These are phyloP conservation scores for Luperina testacea DNA, from an alignment of 2,888 invertebrate genomes.

Conservation along the genomic window DNA sequence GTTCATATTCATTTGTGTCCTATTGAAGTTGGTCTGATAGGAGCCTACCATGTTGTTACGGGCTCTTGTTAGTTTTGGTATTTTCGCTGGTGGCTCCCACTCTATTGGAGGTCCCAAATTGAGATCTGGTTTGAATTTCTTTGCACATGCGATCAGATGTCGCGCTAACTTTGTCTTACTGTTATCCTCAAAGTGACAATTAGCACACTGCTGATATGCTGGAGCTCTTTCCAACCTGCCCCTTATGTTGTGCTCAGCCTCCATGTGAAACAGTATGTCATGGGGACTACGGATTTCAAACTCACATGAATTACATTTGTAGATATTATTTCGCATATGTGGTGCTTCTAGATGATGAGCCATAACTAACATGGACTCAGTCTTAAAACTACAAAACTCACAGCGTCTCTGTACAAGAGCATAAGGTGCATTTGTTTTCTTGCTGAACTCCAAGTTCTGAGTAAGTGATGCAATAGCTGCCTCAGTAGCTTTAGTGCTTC, in stretches of 20 bases:
- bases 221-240: slow-evolving; percentile 97
- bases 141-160: slow-evolving; percentile 96
- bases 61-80: slow-evolving; percentile 92
- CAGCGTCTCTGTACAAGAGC: slow-evolving; percentile 95
- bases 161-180: slow-evolving; percentile 97
- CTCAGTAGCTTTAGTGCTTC: slow-evolving; percentile 93
- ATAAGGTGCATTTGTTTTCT: slow-evolving; percentile 96
- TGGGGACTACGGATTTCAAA: slow-evolving; percentile 96
- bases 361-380: slow-evolving; percentile 96
- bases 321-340: slow-evolving; percentile 96
- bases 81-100: slow-evolving; percentile 98
- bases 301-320: slow-evolving; percentile 96
- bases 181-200: slow-evolving; percentile 98
- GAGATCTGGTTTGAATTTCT: slow-evolving; percentile 96
- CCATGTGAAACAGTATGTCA: slow-evolving; percentile 98
- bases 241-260: slow-evolving; percentile 96
- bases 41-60: slow-evolving; percentile 84
- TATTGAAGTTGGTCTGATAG: slow-evolving; percentile 87
- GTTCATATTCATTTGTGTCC: slow-evolving; percentile 87
- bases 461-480: slow-evolving; percentile 95
- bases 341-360: slow-evolving; percentile 97
- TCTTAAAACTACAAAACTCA: slow-evolving; percentile 97
- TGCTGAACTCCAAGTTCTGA: slow-evolving; percentile 96
- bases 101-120: slow-evolving; percentile 97
- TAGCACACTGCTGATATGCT: slow-evolving; percentile 97